Evolutionary conservation across 1,140 invertebrate genomes (phyloP).

Genomic region (Mactra quadrangularis): DNA sequence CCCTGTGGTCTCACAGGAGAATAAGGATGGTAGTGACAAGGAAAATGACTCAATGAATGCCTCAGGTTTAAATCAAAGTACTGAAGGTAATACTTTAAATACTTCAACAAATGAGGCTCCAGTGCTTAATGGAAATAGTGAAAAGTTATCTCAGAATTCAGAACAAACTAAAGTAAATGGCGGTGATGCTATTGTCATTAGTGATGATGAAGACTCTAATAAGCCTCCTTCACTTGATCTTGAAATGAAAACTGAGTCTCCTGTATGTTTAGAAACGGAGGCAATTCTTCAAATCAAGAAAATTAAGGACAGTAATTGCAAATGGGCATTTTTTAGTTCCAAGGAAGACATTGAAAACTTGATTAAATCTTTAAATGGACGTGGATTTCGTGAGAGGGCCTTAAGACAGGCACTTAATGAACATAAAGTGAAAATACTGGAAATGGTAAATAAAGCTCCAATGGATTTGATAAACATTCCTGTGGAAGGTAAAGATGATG

Average conservation of each 20-base stretch:
- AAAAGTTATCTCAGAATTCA: conserved; percentile 2
- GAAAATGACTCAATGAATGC: conserved; percentile 87
- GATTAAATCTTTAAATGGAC: conserved; percentile 89
- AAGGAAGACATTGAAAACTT: conserved; percentile 90
- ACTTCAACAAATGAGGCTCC: conserved; percentile 4
- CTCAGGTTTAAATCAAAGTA: conserved; percentile 64
- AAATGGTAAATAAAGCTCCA: conserved; percentile 88
- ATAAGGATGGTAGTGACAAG: conserved; percentile 88
- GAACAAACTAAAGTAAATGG: conserved; percentile 27
- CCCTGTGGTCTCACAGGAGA: conserved; percentile 73
- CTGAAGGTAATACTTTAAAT: conserved; percentile 63
- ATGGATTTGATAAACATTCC: conserved; percentile 68
- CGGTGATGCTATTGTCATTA: conserved; percentile 60
- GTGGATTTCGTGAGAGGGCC: conserved; percentile 91
- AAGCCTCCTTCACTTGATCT: conserved; percentile 36
- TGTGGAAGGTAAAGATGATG: conserved; percentile 78
- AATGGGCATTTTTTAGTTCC: conserved; percentile 91
- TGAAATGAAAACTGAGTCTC: conserved; percentile 53
- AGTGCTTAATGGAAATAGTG: not conserved
- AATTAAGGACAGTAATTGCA: conserved; percentile 53
- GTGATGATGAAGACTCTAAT: conserved; percentile 67
- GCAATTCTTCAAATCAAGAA: conserved; percentile 66
- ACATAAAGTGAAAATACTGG: conserved; percentile 87
- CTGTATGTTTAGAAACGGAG: conserved; percentile 59
- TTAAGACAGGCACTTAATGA: conserved; percentile 88